phyloP scores from a whole-genome alignment of 1,140 invertebrate species.

The Pinna nobilis region DNA sequence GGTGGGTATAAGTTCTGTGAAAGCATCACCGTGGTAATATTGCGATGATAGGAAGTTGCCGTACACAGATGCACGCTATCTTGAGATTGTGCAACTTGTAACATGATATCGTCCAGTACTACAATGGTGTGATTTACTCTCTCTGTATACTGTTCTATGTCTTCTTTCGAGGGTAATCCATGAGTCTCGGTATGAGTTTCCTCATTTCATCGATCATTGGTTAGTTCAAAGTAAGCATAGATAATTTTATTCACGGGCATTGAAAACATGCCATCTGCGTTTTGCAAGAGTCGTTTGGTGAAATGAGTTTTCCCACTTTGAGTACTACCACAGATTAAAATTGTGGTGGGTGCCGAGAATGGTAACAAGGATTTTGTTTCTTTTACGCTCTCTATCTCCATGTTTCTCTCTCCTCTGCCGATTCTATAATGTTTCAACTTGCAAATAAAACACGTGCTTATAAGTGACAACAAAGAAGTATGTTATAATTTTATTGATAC shows the following conservation, averaged over 20 bases:
- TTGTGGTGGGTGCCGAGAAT: slow-evolving; percentile 26
- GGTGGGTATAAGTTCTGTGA: slow-evolving; percentile 31
- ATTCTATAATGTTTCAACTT: neutral
- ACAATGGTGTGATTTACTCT: neutral
- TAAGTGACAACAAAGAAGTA: neutral
- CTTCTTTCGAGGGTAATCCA: slow-evolving; percentile 11
- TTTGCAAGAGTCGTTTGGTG: slow-evolving; percentile 23
- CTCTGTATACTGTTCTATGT: slow-evolving; percentile 9
- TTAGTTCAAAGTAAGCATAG: slow-evolving; percentile 35
- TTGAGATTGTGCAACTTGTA: no score
- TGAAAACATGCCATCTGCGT: slow-evolving; percentile 22
- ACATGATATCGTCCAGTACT: neutral
- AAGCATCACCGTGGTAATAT: neutral
- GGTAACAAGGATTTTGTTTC: slow-evolving; percentile 14
- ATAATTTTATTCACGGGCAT: slow-evolving; percentile 14
- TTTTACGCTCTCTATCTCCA: slow-evolving; percentile 1
- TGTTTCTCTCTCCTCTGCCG: neutral
- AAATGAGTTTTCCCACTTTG: slow-evolving; percentile 30
- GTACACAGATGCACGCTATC: slow-evolving; percentile 16
- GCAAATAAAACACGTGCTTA: neutral
- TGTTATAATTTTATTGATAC: no score
- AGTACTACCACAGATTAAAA: slow-evolving; percentile 27
- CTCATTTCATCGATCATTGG: slow-evolving; percentile 34
- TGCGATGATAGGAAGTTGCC: slow-evolving; percentile 15
- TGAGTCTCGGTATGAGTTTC: slow-evolving; percentile 10